Conservation (phyloP, 2,888 invertebrate genomes). For the Hecatera dysodea region DNA sequence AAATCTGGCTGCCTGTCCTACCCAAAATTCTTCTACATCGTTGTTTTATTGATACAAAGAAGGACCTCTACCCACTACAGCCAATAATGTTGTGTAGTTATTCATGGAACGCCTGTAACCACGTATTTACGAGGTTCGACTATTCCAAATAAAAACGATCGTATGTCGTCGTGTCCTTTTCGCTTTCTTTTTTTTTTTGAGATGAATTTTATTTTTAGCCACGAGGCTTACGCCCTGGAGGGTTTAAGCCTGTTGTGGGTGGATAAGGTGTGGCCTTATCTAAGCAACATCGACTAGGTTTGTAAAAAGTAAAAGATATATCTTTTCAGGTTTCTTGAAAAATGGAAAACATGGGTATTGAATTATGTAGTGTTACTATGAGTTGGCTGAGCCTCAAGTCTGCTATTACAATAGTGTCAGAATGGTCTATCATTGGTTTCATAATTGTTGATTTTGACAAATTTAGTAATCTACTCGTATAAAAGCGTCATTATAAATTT, state of each 20-base stretch:
- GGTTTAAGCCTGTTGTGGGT: too few species aligned
- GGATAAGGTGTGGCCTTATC: too few species aligned
- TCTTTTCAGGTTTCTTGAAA: conserved; percentile 7
- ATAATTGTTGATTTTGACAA: too few species aligned
- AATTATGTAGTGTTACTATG: background rate
- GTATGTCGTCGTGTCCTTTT: conserved; percentile 22
- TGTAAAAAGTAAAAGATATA: conserved; percentile 2
- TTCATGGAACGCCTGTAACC: conserved; percentile 48
- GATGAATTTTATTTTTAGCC: conserved; percentile 53
- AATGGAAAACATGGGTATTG: background rate
- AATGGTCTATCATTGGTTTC: too few species aligned
- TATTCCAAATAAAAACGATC: conserved; percentile 54
- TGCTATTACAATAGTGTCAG: too few species aligned
- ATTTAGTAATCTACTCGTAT: too few species aligned
- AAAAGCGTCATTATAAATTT: too few species aligned
- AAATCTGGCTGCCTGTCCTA: background rate
- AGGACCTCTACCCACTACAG: conserved; percentile 27
- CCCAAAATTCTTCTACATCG: conserved; percentile 26
- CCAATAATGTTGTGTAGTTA: conserved; percentile 52
- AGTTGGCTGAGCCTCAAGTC: background rate
- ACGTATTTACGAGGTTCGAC: conserved; percentile 42
- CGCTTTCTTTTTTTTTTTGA: conserved; percentile 37
- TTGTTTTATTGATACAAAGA: conserved; percentile 43
- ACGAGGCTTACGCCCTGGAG: conserved; percentile 21
- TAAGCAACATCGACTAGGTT: conserved; percentile 8